Base-by-base conservation (phyloP, 2,113 vertebrate genomes). In the Daphoenositta chrysoptera region DNA sequence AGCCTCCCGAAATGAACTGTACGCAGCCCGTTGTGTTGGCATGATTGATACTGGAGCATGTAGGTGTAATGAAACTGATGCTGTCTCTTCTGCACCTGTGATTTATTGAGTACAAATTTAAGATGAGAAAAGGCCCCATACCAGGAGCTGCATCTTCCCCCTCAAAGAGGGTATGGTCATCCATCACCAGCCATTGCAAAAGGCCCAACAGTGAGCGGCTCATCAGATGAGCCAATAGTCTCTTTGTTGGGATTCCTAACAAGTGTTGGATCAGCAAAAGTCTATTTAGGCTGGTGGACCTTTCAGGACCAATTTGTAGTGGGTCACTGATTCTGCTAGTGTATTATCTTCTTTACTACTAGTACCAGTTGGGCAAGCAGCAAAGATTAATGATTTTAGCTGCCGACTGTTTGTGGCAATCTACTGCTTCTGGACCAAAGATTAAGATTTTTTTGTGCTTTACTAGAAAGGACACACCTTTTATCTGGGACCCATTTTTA, bases 191-290 rank as follows among this genome's bases (percentile, higher is more conserved):
- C 98, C 98, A 98, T 98, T 97, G 99, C 98, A 98, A 98, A 98
- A 98, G 98, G 98, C 98, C 98, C 97, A 98, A 98, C 98, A 98
- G 98, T 98, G 98, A 98, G 98, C 98, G 98, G 98, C 98, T 98
- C 98, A 98, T 98, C 98, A 98, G 98, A 98, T 98, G 98, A 98
- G 97, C 98, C 98, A 99, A 99, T 99, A 98, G 98, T 98, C 98
- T 99, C 99, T 99, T 99, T 99, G 99, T 99, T 99, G 98, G 98
- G 98, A 98, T 98, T 99, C 98, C 99, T 99, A 99, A 99, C 99
- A 99, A 99, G 99, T 99, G 99, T 99, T 98, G 99, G 99, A 99
- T 99, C 99, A 99, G 99, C 99, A 99, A 99, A 99, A 99, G 99
- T 99, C 99, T 99, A 99, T 99, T 99, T 99, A 99, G 98, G 98